Percentiles rank a stretch among this genome's conserved stretches.
Evolutionary conservation across 1,140 invertebrate species (phyloP).

Genomic region (Bombus affinis): DNA sequence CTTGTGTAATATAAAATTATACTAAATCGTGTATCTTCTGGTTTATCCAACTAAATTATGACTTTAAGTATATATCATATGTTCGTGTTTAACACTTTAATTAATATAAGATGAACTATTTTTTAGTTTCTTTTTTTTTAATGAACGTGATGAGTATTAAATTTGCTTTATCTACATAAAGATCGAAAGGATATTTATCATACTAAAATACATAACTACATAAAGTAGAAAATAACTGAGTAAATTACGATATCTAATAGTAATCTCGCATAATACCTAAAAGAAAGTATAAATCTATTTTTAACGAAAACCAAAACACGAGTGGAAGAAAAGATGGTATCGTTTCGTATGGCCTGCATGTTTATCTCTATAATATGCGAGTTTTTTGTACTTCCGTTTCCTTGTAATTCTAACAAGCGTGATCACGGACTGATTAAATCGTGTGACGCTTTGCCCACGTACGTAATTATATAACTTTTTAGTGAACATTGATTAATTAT

Average conservation of each 20-base stretch:
- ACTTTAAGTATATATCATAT: neutral
- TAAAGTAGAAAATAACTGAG: neutral
- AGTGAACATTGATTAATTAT: slow-evolving; percentile 35
- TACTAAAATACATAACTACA: neutral
- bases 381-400: slow-evolving; percentile 41
- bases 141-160: neutral
- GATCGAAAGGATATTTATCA: neutral
- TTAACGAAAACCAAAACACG: neutral
- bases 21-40: neutral
- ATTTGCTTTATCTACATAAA: neutral
- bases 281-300: neutral
- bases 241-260: neutral
- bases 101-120: neutral
- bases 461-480: slow-evolving; percentile 40
- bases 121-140: neutral
- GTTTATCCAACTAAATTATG: neutral
- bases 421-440: slow-evolving; percentile 36
- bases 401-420: slow-evolving; percentile 16
- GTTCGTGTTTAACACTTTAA: neutral
- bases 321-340: neutral
- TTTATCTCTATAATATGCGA: slow-evolving; percentile 25
- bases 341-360: neutral
- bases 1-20: neutral
- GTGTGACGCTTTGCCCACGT: slow-evolving; percentile 22
- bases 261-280: neutral